phyloP scores from a whole-genome alignment of 2,113 vertebrate species.

The Bufo gargarizans region DNA sequence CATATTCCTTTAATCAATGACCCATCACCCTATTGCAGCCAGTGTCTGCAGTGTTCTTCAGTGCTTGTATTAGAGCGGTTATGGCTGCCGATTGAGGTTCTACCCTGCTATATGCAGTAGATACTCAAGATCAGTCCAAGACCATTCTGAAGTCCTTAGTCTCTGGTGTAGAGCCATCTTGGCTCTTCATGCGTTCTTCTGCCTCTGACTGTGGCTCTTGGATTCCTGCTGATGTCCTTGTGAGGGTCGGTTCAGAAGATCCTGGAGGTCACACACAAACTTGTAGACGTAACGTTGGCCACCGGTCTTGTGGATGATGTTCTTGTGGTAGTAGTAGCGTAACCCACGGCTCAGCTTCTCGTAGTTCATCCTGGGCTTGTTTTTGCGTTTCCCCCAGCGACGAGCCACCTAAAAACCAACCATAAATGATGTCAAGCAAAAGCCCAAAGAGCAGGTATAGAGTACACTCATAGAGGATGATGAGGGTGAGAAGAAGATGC shows the following conservation, averaged over 20 bases:
- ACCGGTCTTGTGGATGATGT: constrained; percentile 86
- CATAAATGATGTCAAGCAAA: not conserved
- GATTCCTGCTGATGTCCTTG: constrained; percentile 3
- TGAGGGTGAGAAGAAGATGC: no score
- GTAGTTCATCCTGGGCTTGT: constrained; percentile 88
- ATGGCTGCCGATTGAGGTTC: not conserved
- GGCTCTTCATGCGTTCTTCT: not conserved
- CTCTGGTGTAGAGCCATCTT: not conserved
- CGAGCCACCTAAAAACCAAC: constrained; percentile 74
- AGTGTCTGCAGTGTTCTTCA: not conserved
- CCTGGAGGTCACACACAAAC: constrained; percentile 81
- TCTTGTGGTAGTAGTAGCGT: constrained; percentile 87
- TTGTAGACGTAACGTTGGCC: constrained; percentile 86
- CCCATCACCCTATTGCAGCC: not conserved
- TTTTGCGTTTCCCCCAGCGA: constrained; percentile 85
- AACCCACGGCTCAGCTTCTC: constrained; percentile 86
- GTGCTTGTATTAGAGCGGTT: not conserved
- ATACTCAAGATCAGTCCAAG: not conserved
- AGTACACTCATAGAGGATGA: not conserved
- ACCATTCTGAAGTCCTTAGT: not conserved
- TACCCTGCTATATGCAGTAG: not conserved
- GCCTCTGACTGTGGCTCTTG: constrained; percentile 23
- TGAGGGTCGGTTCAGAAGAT: constrained; percentile 68
- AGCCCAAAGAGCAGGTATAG: not conserved
- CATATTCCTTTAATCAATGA: no score